Evolutionary conservation across 2,797 vertebrate species (phyloP), one percentile per base, ranked within the genome.

Genomic region (Enteromius thamalakanensis): DNA sequence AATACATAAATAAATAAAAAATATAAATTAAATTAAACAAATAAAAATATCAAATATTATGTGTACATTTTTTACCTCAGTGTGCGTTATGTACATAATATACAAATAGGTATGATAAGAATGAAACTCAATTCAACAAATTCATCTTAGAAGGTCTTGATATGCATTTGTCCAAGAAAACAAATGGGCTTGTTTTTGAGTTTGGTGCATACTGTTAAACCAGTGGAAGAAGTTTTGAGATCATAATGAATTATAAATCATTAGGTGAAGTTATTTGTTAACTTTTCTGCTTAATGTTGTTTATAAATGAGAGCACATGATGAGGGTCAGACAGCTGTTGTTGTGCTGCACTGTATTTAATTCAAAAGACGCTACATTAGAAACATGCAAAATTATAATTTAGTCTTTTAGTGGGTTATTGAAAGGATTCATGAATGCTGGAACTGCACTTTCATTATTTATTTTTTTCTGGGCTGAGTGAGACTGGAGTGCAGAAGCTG

Each of bases 311-410:
- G n/a, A 70, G n/a, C 34, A 68, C 34, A 40, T 23, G 49, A 51
- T 74, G n/a, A 58, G 65, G 34, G 19, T 34, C 64, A 34, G 64
- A 9, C 26, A 32, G 64, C 65, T 68, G 32, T 37, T 51, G 70
- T 53, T 76, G 74, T 60, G 34, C n/a, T 60, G 51, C 55, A 55
- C 51, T 76, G 72, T 55, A 4, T 58, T 60, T 60, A 3, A 26
- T 60, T 58, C 12, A 60, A 58, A 26, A 26, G 51, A 34, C 2
- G 1, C 32, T 58, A 60, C 3, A n/a, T 75, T 58, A 58, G 14
- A 76, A 60, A 76, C 72, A 76, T 60, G 53, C n/a, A 19, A 23
- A 72, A 55, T 23, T 34, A 12, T 21, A 55, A 37, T 19, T 37
- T 55, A 37, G 29, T 49, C 71, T 75, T 12, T 29, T 53, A 51